Evolutionary conservation across 2,888 invertebrate genomes (phyloP).

Genomic region (Acronicta psi): DNA sequence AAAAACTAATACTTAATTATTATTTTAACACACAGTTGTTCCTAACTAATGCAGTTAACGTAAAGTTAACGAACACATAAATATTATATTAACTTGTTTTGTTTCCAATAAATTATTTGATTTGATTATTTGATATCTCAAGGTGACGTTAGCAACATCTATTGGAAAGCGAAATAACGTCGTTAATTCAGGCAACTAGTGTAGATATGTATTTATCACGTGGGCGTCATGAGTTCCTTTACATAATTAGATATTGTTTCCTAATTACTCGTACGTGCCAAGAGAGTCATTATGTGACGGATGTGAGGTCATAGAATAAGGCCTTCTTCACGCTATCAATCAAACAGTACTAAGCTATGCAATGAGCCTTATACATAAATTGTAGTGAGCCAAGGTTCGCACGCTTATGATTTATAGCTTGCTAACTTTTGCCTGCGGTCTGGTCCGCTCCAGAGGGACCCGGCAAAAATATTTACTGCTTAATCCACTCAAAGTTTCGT

Average conservation of each 20-base stretch:
- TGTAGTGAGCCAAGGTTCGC: constrained; percentile 31
- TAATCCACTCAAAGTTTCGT: constrained; percentile 5
- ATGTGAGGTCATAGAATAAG: constrained; percentile 22
- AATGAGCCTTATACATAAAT: constrained; percentile 43
- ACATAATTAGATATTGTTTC: constrained; percentile 7
- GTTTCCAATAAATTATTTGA: no score
- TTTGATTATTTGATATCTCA: no score
- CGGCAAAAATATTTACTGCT: constrained; percentile 44
- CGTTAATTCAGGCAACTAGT: no score
- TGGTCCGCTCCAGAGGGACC: constrained; percentile 16
- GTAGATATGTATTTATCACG: no score
- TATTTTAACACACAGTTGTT: no score
- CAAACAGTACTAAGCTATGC: constrained; percentile 43
- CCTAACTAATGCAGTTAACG: no score
- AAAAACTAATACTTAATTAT: no score
- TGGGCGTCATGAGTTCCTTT: background rate
- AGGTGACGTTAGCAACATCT: no score
- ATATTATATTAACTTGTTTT: no score
- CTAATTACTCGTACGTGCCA: constrained; percentile 9
- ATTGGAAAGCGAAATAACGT: no score
- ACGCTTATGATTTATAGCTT: constrained; percentile 51
- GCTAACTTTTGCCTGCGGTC: constrained; percentile 45
- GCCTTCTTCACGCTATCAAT: constrained; percentile 43
- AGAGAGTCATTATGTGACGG: constrained; percentile 23
- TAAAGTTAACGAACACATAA: no score